phyloP scores from a whole-genome alignment of 2,113 vertebrate species.

The Mionectes macconnelli region DNA sequence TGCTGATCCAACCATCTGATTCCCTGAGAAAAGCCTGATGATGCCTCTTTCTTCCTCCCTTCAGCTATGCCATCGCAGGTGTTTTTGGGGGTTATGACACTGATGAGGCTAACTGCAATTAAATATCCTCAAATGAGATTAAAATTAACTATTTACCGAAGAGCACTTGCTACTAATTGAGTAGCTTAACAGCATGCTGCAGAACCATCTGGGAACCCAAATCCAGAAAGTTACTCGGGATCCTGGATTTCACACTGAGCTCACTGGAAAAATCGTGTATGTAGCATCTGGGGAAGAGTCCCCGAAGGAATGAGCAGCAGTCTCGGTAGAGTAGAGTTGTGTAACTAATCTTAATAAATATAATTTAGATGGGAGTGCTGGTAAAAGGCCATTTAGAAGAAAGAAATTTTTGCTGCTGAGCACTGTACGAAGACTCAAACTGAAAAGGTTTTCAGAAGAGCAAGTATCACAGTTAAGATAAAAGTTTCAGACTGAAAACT shows the following conservation, averaged over 20 bases:
- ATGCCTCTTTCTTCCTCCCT: neutral
- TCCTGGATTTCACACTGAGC: neutral
- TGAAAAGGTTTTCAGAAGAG: neutral
- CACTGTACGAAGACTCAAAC: neutral
- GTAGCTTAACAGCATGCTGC: neutral
- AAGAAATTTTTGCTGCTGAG: neutral
- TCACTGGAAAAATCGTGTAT: neutral
- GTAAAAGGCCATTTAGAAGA: neutral
- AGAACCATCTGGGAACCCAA: neutral
- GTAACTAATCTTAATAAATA: neutral
- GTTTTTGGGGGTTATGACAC: neutral
- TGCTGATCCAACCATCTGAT: neutral
- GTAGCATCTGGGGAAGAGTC: neutral
- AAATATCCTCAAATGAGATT: constrained; percentile 13
- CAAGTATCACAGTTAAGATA: neutral
- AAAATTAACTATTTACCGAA: constrained; percentile 13
- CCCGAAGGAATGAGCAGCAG: neutral
- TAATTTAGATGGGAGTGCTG: neutral
- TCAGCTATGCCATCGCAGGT: neutral
- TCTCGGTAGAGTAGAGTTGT: neutral
- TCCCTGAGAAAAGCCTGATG: neutral
- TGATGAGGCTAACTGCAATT: neutral
- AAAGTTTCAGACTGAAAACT: neutral
- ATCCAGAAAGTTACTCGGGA: neutral
- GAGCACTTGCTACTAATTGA: neutral